A percentile compares a stretch with the other conserved stretches of the same genome.
Conservation (phyloP, 37 sponge, comb jelly and placozoan species). For the Aplysina aerophoba region DNA sequence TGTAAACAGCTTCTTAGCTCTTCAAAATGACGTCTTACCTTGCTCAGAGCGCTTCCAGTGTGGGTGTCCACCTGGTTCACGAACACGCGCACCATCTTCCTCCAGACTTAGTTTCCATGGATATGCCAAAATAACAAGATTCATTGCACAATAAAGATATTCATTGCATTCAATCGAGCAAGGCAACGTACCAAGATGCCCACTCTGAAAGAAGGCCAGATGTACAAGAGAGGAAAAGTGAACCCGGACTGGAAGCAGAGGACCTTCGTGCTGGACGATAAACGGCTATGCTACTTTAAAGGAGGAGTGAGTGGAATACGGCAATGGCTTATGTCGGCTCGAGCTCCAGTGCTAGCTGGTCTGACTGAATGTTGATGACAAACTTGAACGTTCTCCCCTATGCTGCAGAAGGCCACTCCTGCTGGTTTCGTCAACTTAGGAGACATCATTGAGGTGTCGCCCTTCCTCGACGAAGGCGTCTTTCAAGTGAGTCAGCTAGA, state of each 20-base stretch:
- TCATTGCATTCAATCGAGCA: not conserved
- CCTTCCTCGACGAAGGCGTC: not conserved
- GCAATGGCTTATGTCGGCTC: not conserved
- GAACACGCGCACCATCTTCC: constrained; percentile 83
- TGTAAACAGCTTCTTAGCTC: not conserved
- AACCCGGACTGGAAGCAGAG: constrained; percentile 88
- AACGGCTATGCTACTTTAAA: constrained; percentile 84
- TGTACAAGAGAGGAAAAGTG: constrained; percentile 83
- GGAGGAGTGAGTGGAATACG: constrained; percentile 73
- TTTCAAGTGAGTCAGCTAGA: not conserved
- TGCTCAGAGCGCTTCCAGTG: constrained; percentile 68
- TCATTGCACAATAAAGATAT: too few relatives aligned
- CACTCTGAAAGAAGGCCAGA: constrained; percentile 80
- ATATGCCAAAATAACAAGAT: not conserved
- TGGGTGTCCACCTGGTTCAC: constrained; percentile 83
- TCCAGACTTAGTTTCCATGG: constrained; percentile 8
- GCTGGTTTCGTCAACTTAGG: not conserved
- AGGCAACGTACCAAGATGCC: not conserved
- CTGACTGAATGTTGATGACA: not conserved
- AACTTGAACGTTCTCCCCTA: not conserved
- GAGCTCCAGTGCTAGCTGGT: not conserved
- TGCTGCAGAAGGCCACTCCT: constrained; percentile 21
- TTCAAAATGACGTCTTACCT: constrained; percentile 42
- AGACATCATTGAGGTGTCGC: constrained; percentile 5
- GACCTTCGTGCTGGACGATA: constrained; percentile 75